Base-by-base conservation (phyloP, 2,888 invertebrate species). In the Oscheius myriophilus region DNA sequence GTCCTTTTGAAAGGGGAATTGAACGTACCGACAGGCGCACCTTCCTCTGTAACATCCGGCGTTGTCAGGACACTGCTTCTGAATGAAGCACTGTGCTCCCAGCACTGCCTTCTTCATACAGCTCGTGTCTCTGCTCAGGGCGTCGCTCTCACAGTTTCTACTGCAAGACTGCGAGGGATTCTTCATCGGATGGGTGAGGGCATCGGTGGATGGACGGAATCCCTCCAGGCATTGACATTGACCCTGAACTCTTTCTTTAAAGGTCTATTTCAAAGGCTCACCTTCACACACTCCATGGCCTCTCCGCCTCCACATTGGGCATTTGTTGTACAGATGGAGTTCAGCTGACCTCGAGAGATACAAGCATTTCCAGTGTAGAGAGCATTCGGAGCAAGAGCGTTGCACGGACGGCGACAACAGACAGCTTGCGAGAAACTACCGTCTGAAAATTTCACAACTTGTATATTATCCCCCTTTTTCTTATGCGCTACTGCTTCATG, bases 271-370 rank as follows among this genome's bases (percentile, higher is more conserved):
- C 49, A 6, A 6, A 2, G 49, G 42, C 41, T n/a, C 11, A 74
- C 75, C 61, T 78, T 79, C 53, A 78, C 67, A 66, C 85, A 85
- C 39, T 83, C 80, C 85, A 85, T 86, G 33, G 83, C 83, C 53
- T 86, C 84, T 23, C 82, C 83, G n/a, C 83, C 86, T 16, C 82
- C 86, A 57, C 86, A 86, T 61, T 86, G 85, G 42, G 84, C 84
- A 67, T 85, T 78, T 11, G 77, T 62, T 0, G 72, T 70, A 66
- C 86, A 86, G 16, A 77, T 81, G 9, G 81, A 73, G 62, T 81
- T 79, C 42, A 86, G 77, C 68, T 85, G 86, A 2, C 84, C 84
- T 39, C 86, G 79, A 23, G 86, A 77, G 42, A 85, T 81, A 67
- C 85, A 85, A 58, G 54, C 72, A 65, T 86, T 82, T 64, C 85